Evolutionary conservation across 2,113 vertebrate genomes (phyloP).

Genomic region (Gorsachius goisagi): DNA sequence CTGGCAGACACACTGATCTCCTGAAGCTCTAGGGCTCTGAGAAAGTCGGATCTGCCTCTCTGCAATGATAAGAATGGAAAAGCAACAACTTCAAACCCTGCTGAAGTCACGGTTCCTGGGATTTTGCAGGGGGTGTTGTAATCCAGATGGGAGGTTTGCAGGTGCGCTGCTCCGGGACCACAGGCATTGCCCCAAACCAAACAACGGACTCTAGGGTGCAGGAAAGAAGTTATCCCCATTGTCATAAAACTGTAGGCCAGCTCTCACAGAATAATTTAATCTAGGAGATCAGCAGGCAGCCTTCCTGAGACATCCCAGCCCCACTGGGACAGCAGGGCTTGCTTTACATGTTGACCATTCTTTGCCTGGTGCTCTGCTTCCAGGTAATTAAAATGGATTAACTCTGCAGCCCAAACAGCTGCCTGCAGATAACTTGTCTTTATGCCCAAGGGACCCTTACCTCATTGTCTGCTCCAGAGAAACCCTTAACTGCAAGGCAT

Average conservation of each 20-base stretch:
- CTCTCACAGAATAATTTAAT: slow-evolving; percentile 54
- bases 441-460: background rate
- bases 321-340: background rate
- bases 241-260: background rate
- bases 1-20: background rate
- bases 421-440: slow-evolving; percentile 11
- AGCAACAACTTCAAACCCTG: background rate
- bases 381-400: slow-evolving; percentile 64
- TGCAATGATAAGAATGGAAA: background rate
- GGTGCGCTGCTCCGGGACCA: background rate
- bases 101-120: background rate
- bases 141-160: background rate
- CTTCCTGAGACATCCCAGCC: slow-evolving; percentile 45
- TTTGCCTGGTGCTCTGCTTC: slow-evolving; percentile 33
- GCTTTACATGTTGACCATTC: background rate
- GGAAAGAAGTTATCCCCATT: background rate
- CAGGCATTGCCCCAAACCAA: background rate
- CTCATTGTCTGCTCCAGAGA: background rate
- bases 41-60: background rate
- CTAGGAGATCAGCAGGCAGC: slow-evolving; percentile 54
- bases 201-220: background rate
- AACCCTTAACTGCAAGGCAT: background rate
- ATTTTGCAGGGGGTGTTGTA: background rate
- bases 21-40: background rate
- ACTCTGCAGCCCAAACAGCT: slow-evolving; percentile 58